These are phyloP conservation scores for Caenorhabditis angaria DNA, from an alignment of 2,888 invertebrate species.

Conservation along the genomic window DNA sequence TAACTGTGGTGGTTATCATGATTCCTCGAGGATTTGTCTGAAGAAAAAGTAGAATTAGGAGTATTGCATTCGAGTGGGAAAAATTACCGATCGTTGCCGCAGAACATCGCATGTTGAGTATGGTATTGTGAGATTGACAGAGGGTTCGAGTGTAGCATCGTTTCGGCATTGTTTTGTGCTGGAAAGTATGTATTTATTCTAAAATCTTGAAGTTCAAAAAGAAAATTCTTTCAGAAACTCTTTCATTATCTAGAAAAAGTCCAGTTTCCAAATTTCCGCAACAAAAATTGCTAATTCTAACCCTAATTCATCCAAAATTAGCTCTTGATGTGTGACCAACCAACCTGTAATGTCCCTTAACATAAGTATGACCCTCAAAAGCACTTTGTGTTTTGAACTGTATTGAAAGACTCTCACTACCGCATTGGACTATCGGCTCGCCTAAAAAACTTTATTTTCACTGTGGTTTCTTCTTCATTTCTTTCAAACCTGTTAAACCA, in stretches of 20 bases:
- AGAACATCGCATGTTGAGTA: constrained; percentile 62
- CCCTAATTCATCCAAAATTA: not conserved
- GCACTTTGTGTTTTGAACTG: constrained; percentile 55
- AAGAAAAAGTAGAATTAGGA: constrained; percentile 18
- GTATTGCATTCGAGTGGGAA: too few relatives aligned
- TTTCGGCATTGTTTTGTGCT: constrained; percentile 56
- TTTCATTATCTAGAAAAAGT: too few relatives aligned
- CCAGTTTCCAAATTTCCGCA: too few relatives aligned
- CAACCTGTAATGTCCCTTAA: constrained; percentile 54
- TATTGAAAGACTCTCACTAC: constrained; percentile 55
- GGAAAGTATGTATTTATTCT: constrained; percentile 9
- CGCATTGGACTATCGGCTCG: constrained; percentile 58
- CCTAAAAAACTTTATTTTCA: constrained; percentile 23
- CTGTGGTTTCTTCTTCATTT: not conserved
- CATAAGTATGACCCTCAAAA: constrained; percentile 66
- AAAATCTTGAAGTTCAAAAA: not conserved
- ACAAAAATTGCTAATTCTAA: not conserved
- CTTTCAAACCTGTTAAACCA: constrained; percentile 26
- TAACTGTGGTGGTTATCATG: constrained; percentile 58
- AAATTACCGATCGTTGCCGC: constrained; percentile 62
- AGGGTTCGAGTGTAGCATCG: constrained; percentile 57
- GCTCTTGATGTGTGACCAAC: not conserved
- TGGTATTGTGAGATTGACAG: constrained; percentile 57
- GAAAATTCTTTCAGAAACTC: too few relatives aligned
- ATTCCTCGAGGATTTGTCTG: constrained; percentile 62